Percentiles rank a stretch among this genome's conserved stretches.
phyloP scores from a whole-genome alignment of 2,888 invertebrate genomes.

The Sesia bembeciformis region DNA sequence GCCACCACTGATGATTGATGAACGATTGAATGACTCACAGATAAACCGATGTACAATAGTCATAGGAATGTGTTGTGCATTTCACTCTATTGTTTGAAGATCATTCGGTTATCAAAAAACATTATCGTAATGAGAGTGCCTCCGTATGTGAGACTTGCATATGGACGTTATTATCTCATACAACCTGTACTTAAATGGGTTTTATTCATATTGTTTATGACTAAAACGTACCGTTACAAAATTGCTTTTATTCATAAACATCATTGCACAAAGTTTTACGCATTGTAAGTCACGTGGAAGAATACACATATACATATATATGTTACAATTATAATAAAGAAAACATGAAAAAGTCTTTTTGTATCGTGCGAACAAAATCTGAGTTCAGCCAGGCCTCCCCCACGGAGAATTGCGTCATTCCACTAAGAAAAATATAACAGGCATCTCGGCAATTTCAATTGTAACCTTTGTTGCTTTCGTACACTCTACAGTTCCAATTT shows the following conservation, averaged over 20 bases:
- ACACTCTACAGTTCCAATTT: constrained; percentile 55
- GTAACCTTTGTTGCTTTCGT: constrained; percentile 56
- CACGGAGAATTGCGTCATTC: constrained; percentile 55
- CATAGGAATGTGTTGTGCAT: no score
- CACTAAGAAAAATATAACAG: constrained; percentile 59
- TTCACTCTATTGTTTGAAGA: no score
- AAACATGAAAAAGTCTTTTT: constrained; percentile 32
- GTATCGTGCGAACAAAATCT: constrained; percentile 36
- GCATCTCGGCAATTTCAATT: constrained; percentile 70
- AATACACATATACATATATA: constrained; percentile 31
- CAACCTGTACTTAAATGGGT: no score
- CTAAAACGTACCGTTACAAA: no score
- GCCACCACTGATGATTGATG: constrained; percentile 49
- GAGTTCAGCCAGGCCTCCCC: constrained; percentile 37
- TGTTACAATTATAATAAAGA: constrained; percentile 42
- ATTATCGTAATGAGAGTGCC: no score
- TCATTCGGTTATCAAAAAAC: no score
- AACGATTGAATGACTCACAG: constrained; percentile 57
- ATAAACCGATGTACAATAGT: constrained; percentile 21
- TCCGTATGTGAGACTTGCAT: no score
- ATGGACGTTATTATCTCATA: no score
- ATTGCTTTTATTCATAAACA: no score
- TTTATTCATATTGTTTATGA: no score
- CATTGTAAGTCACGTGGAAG: no score
- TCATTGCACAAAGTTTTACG: no score